Percentiles rank a stretch among this genome's conserved stretches.
phyloP scores from a whole-genome alignment of 2,888 invertebrate genomes.

The Pimpla rufipes region DNA sequence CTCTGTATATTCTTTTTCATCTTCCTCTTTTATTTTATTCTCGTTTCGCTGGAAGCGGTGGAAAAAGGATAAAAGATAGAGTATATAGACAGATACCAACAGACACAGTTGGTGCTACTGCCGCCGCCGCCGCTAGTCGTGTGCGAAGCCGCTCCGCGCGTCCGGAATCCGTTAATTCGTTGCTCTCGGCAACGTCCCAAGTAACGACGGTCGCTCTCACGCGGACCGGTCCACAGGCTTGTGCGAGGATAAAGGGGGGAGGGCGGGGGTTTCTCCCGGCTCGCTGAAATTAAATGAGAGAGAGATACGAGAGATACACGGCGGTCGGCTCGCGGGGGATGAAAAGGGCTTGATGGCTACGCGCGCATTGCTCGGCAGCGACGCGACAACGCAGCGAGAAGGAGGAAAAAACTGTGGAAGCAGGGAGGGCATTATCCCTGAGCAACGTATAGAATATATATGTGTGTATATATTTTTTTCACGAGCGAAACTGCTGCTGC shows the following conservation, averaged over 20 bases:
- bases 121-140: slow-evolving; percentile 29
- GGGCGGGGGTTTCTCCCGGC: slow-evolving; percentile 42
- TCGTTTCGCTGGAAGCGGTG: slow-evolving; percentile 40
- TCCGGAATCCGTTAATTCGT: slow-evolving; percentile 64
- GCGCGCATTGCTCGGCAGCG: slow-evolving; percentile 18
- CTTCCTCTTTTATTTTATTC: slow-evolving; percentile 19
- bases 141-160: slow-evolving; percentile 33
- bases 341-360: slow-evolving; percentile 55
- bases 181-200: slow-evolving; percentile 53
- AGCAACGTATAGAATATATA: slow-evolving; percentile 24
- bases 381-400: slow-evolving; percentile 40
- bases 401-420: slow-evolving; percentile 39
- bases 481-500: slow-evolving; percentile 32
- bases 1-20: not conserved
- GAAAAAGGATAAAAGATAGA: not conserved
- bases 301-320: slow-evolving; percentile 28
- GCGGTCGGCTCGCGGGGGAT: slow-evolving; percentile 42
- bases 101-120: not conserved
- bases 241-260: not conserved
- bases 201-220: slow-evolving; percentile 58
- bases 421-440: slow-evolving; percentile 44
- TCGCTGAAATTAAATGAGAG: slow-evolving; percentile 59
- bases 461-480: slow-evolving; percentile 34
- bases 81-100: not conserved
- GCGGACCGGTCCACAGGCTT: slow-evolving; percentile 27